Evolutionary conservation across 2,797 vertebrate genomes (phyloP), one percentile per base, ranked within the genome.

Genomic region (Delichon dasypus): DNA sequence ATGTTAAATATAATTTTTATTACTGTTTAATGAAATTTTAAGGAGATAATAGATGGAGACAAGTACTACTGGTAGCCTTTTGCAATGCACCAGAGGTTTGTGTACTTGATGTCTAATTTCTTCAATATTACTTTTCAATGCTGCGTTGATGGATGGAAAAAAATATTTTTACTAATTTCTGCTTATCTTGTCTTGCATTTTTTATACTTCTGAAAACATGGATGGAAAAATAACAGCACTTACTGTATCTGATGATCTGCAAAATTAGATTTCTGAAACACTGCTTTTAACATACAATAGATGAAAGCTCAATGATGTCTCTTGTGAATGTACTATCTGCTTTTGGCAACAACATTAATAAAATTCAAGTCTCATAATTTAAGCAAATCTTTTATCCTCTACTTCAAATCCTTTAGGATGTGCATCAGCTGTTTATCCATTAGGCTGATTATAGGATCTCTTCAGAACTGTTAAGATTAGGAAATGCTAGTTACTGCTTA

Each of bases 181-280:
- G 44, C 44, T 94, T 90, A 65, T 83, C 50, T 94, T 62, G 34
- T 86, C 51, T 77, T 77, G 78, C 44, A 58, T 81, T 91, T 91
- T 67, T 71, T 66, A 48, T 75, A 71, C 77, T 94, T 93, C 73
- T 94, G 70, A 94, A 95, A 93, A 72, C 44, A 32, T 20, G 60
- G 77, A 64, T 93, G 58, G 54, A 83, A 91, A 84, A 90, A 76
- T 83, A 88, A 77, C 36, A 85, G 54, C 64, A 38, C 6, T n/a
- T 73, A 55, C 44, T 75, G 42, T 83, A 54, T 90, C 75, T 85
- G 67, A 64, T 93, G 45, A 67, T 77, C 48, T 93, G 75, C 50
- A 91, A 55, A 91, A 77, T 80, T 80, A 91, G 57, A 79, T 91
- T 91, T 83, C 61, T 89, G 81, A 90, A 89, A 73, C 40, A 34